Base-by-base conservation (phyloP, 2,113 vertebrate species). In the Percina caprodes region DNA sequence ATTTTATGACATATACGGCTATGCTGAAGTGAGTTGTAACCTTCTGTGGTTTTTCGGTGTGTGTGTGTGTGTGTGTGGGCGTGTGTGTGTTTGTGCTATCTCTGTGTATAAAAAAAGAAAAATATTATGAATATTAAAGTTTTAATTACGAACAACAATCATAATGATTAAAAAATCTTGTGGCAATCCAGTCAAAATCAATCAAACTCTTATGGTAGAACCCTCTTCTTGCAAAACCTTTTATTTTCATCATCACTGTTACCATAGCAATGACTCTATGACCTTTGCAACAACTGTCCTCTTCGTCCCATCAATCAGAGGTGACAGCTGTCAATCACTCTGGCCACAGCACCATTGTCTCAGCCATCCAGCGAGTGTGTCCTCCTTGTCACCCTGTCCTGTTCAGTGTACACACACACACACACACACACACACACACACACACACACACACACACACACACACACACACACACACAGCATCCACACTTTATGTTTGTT, bases 311-410 rank as follows among this genome's bases (percentile, higher is more conserved):
- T 78, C 58, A 60, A 30, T 77, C 46, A 18, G 5, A 72, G 51
- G 61, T 81, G 86, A 87, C 82, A 80, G 74, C 63, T 85, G 71
- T 75, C 88, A 83, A 33, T 91, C 91, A 82, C 9, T 68, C 18
- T 8, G 55, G 58, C 19, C 24, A 5, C 35, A 39, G 54, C 39
- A 15, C 5, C 8, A 6, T n/a, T 66, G 65, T 51, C 35, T 67
- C 51, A 75, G 78, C 30, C 18, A 14, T 78, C 26, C 21, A 55
- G 15, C 1, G 0, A 60, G 60, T 2, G n/a, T n/a, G 46, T 74
- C 56, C 55, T 46, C 23, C 21, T 5, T n/a, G 19, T 69, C 42
- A 15, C 58, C 54, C 48, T 59, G 0, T 3, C 39, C 26, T 5
- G 52, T 54, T 56, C 19, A 15, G 33, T 16, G 2, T 6, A 30